Base-by-base conservation (phyloP, 2,888 invertebrate species). In the Seira ritae region DNA sequence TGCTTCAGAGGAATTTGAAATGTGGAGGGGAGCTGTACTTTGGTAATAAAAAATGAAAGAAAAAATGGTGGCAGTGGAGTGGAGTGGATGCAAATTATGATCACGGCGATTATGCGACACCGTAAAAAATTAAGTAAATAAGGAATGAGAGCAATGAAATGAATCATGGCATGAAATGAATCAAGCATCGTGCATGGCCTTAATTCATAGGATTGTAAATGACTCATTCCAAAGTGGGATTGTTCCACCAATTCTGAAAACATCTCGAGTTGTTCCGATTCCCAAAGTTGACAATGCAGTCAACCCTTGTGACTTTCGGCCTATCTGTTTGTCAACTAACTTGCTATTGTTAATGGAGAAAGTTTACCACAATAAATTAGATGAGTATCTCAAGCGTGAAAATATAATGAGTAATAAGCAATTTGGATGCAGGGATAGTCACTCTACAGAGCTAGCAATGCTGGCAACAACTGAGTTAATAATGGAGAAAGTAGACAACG, bases 361-460 rank as follows among this genome's bases (percentile, higher is more conserved):
- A 55, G 15, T 82, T 0, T 82, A 82, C 22, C 37, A 62, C 12
- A 46, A 22, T 1, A 76, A 50, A 24, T 17, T 82, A 6, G 19
- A 42, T 10, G 15, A 20, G 0, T 82, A 20, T 37, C 6, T 82
- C 6, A 12, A 46, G 1, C 1, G 0, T 15, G 23, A 82, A 1
- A 24, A 65, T 17, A 55, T 72, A 17, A 46, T 82, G 22, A 17
- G 37, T 17, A 17, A 37, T 1, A 23, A 1, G 6, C 82, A 82
- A 62, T 80, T 75, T 46, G 80, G 80, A 15, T 37, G 73, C 50
- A 67, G 80, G 46, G 42, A 60, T n/a, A 37, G 60, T 1, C 72
- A 82, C 24, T 76, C 76, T 0, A 82, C 82, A 3, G 82, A 82
- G 23, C 15, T 42, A 6, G 65, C 65, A 46, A 76, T 82, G 65